Percentiles rank a stretch among this genome's conserved stretches.
Evolutionary conservation across 2,797 vertebrate species (phyloP).

Genomic region (Fratercula arctica): DNA sequence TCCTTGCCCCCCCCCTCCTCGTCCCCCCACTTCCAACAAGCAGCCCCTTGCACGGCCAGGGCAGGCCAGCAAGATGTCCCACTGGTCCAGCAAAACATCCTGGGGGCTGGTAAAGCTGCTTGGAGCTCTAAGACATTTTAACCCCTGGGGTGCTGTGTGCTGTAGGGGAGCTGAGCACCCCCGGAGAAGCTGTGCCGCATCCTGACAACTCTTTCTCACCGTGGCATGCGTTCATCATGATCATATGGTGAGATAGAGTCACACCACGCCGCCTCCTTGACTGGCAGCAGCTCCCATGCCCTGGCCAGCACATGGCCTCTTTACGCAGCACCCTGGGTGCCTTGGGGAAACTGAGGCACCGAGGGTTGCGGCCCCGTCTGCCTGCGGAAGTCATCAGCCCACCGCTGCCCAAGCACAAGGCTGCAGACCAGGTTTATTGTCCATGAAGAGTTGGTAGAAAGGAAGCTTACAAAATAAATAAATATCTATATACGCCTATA

Average conservation of each 20-base stretch:
- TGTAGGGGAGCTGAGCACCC: background rate
- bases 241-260: background rate
- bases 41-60: background rate
- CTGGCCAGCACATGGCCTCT: background rate
- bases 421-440: conserved; percentile 15
- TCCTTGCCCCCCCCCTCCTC: too few relatives aligned
- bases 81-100: background rate
- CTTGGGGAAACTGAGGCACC: too few relatives aligned
- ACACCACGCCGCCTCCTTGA: background rate
- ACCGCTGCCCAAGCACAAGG: background rate
- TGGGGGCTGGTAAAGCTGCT: background rate
- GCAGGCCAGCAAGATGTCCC: background rate
- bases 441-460: background rate
- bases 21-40: background rate
- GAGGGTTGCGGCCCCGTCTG: background rate
- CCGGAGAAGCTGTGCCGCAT: accelerated
- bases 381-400: background rate
- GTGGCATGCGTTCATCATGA: accelerated
- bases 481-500: background rate
- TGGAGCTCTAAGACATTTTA: background rate
- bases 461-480: conserved; percentile 39
- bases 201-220: background rate
- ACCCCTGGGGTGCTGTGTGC: background rate
- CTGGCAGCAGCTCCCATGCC: background rate
- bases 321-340: background rate